Evolutionary conservation across 2,888 invertebrate species (phyloP).

Genomic region (Malthinus seriepunctatus): DNA sequence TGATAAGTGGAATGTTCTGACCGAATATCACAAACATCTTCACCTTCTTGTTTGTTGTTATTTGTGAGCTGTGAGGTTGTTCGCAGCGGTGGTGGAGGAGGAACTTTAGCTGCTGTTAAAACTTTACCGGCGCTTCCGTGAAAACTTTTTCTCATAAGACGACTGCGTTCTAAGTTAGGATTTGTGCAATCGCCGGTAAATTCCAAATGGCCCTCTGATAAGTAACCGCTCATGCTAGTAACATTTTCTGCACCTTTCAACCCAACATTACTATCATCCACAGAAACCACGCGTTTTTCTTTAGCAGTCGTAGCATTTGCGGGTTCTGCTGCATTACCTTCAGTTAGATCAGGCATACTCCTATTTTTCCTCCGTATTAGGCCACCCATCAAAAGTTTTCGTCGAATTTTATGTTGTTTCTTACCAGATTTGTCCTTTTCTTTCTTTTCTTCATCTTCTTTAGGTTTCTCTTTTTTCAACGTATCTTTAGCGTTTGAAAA

Average conservation of each 20-base stretch:
- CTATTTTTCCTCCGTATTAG: conserved; percentile 85
- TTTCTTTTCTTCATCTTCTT: conserved; percentile 66
- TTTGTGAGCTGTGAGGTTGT: conserved; percentile 84
- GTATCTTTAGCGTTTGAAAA: conserved; percentile 49
- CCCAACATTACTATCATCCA: conserved; percentile 79
- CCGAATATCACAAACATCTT: conserved; percentile 46
- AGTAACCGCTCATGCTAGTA: conserved; percentile 73
- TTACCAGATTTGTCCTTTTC: conserved; percentile 70
- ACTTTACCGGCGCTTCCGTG: conserved; percentile 84
- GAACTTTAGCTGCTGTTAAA: conserved; percentile 81
- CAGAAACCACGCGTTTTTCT: conserved; percentile 59
- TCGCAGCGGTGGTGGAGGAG: conserved; percentile 81
- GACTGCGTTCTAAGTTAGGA: conserved; percentile 83
- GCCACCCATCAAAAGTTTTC: conserved; percentile 88
- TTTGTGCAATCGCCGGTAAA: conserved; percentile 69
- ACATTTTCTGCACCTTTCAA: conserved; percentile 63
- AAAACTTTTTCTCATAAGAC: conserved; percentile 87
- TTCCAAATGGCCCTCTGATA: conserved; percentile 86
- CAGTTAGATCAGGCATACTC: conserved; percentile 90
- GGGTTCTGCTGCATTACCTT: conserved; percentile 60
- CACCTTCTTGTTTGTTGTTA: conserved; percentile 62
- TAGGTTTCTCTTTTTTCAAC: conserved; percentile 60
- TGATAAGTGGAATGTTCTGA: conserved; percentile 56
- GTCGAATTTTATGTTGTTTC: conserved; percentile 87
- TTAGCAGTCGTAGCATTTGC: conserved; percentile 51